Conservation (phyloP, 1,140 invertebrate genomes). For the Sinonovacula constricta region DNA sequence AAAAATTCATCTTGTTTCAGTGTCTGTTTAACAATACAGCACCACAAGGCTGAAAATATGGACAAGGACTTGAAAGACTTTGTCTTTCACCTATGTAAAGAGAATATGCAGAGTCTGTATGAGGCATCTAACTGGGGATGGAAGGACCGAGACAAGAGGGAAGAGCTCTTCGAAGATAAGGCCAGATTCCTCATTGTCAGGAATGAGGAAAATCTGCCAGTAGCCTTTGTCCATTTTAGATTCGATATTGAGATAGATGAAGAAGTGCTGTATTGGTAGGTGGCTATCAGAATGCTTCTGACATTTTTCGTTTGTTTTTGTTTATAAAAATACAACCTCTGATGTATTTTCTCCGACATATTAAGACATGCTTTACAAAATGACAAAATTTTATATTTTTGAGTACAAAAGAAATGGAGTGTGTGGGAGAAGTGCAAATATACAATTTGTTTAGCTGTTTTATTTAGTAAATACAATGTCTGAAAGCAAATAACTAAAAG, state of each 20-base stretch:
- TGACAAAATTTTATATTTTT: too few relatives aligned
- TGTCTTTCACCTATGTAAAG: constrained; percentile 83
- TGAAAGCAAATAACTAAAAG: too few relatives aligned
- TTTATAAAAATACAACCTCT: too few relatives aligned
- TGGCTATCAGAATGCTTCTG: too few relatives aligned
- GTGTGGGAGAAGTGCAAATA: too few relatives aligned
- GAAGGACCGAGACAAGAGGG: constrained; percentile 83
- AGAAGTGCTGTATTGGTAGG: constrained; percentile 89
- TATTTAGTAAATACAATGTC: too few relatives aligned
- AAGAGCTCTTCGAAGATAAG: constrained; percentile 83
- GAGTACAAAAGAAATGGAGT: too few relatives aligned
- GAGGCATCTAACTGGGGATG: constrained; percentile 86
- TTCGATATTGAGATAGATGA: constrained; percentile 89
- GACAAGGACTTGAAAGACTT: constrained; percentile 79
- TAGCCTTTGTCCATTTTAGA: constrained; percentile 88
- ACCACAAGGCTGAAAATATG: constrained; percentile 78
- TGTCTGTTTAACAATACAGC: constrained; percentile 76
- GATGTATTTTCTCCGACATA: too few relatives aligned
- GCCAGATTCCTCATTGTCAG: constrained; percentile 84
- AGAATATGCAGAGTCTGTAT: constrained; percentile 84
- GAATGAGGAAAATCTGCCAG: constrained; percentile 79
- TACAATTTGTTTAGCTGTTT: too few relatives aligned
- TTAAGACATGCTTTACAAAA: too few relatives aligned
- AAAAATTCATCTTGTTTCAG: constrained; percentile 58
- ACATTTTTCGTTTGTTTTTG: too few relatives aligned